Evolutionary conservation across 1,140 invertebrate genomes (phyloP), one percentile per base, ranked within the genome.

Genomic region (Lasioglossum albipes): DNA sequence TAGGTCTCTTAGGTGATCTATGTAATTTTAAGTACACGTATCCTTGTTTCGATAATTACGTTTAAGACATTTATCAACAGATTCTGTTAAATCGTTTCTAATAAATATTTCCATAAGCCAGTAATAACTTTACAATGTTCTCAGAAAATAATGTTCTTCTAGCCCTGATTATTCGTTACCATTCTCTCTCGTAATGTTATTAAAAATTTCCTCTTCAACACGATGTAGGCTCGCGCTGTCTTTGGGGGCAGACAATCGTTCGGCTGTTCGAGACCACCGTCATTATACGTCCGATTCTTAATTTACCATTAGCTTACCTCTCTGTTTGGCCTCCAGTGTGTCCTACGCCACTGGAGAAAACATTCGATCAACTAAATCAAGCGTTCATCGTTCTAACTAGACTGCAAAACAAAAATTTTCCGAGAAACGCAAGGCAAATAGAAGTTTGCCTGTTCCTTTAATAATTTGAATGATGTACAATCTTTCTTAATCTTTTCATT

Each of bases 91-190:
- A 64, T 36, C 31, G 9, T 64, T 27, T 27, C 12, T 64, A 31
- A 18, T 16, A 64, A 65, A 65, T 10, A 36, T 18, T 65, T 18
- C 13, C 27, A n/a, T 66, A 66, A 66, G 36, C 36, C 36, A 20
- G 20, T 66, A 65, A 65, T 31, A 42, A 42, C 36, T 66, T 66
- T 42, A 66, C 64, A 66, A 42, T 27, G 59, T 61, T 27, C 57
- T n/a, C 57, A n/a, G 57, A 59, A 59, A 59, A n/a, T 59, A 59
- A n/a, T 6, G 18, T 59, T n/a, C n/a, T 59, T 59, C 57, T 59
- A 59, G 57, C 18, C 57, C n/a, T 59, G 57, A n/a, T 59, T 57
- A 57, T 16, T n/a, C n/a, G n/a, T 59, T n/a, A 59, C 18, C n/a
- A 59, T 59, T 59, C 45, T 49, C 45, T 59, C 57, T 59, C 57